Evolutionary conservation across 1,140 invertebrate genomes (phyloP).

Genomic region (Drosophila ercepeae): DNA sequence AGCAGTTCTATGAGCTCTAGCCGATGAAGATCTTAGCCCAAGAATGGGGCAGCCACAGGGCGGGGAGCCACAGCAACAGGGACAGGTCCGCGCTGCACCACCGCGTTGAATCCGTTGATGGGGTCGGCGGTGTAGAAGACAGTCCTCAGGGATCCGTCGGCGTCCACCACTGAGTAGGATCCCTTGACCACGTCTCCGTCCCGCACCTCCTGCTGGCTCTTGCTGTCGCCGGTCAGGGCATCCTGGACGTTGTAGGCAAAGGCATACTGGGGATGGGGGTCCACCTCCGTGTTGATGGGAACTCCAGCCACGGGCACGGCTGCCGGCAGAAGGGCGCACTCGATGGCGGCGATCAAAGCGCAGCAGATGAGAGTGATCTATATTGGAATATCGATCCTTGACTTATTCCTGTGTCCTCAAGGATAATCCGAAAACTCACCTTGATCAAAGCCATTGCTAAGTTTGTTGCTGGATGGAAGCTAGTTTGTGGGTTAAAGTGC

Average conservation of each 20-base stretch:
- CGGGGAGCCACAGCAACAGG: constrained; percentile 43
- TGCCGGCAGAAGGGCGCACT: constrained; percentile 63
- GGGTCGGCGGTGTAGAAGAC: constrained; percentile 86
- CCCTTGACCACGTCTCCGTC: constrained; percentile 87
- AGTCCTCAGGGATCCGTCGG: constrained; percentile 85
- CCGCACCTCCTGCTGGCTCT: constrained; percentile 86
- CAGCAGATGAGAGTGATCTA: constrained; percentile 61
- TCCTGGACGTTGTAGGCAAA: constrained; percentile 87
- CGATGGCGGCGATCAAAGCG: constrained; percentile 57
- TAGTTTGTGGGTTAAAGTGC: constrained; percentile 5
- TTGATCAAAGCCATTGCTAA: constrained; percentile 73
- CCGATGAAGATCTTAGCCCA: constrained; percentile 32
- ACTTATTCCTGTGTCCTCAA: background rate
- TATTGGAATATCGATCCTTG: background rate
- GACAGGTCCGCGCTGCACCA: constrained; percentile 84
- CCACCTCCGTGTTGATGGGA: constrained; percentile 84
- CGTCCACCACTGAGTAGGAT: constrained; percentile 86
- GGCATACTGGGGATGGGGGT: constrained; percentile 86
- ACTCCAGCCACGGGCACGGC: constrained; percentile 69
- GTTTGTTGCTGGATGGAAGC: constrained; percentile 18
- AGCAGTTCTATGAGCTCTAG: background rate
- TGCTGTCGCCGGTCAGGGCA: constrained; percentile 86
- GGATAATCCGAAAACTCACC: constrained; percentile 43
- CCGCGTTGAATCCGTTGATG: constrained; percentile 87
- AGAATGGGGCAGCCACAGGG: constrained; percentile 55